These are phyloP conservation scores for Idaea dimidiata DNA, from an alignment of 2,888 invertebrate species.

Conservation along the genomic window DNA sequence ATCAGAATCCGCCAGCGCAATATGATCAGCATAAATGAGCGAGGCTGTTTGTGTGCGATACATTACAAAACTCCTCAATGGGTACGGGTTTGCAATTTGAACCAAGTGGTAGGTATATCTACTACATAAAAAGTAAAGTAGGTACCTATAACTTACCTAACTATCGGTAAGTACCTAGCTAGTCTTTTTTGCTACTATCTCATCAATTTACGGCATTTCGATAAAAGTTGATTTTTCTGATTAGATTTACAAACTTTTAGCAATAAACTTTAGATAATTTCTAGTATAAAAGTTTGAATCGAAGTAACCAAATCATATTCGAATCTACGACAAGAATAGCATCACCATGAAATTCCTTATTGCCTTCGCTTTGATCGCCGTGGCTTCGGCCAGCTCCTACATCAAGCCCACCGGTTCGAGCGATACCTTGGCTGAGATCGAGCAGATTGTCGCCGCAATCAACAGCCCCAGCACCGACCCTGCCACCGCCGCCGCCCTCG, in stretches of 20 bases:
- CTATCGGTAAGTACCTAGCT: no score
- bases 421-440: constrained; percentile 35
- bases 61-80: no score
- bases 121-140: no score
- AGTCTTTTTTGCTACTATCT: background rate
- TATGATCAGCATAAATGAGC: no score
- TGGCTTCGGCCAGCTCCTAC: constrained; percentile 50
- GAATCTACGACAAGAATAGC: constrained; percentile 27
- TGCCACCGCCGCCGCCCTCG: constrained; percentile 30
- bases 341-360: constrained; percentile 58
- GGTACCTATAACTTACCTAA: no score
- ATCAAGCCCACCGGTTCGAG: constrained; percentile 30
- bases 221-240: background rate
- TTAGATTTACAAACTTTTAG: background rate
- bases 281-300: constrained; percentile 34
- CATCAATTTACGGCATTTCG: background rate
- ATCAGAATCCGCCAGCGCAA: no score
- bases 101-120: no score
- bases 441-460: constrained; percentile 53
- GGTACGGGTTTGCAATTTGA: no score
- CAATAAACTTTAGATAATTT: constrained; percentile 24
- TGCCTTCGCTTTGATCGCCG: constrained; percentile 52
- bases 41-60: no score
- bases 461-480: constrained; percentile 43
- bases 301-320: constrained; percentile 30